phyloP scores from a whole-genome alignment of 2,113 vertebrate species.

The Argyrosomus japonicus region DNA sequence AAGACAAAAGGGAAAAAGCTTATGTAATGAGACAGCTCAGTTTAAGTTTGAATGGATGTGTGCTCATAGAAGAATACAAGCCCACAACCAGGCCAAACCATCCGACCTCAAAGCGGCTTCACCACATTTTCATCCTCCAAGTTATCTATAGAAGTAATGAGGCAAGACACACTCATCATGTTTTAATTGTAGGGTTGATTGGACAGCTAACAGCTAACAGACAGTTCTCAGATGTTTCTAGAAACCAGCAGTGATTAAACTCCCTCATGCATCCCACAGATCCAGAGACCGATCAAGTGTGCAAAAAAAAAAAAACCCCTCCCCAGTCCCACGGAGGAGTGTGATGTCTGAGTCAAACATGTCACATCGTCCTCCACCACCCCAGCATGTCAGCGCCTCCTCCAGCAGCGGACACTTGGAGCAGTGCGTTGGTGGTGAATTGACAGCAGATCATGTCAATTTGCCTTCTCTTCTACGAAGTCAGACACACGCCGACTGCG shows the following conservation, averaged over 20 bases:
- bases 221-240: not conserved
- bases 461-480: constrained; percentile 3
- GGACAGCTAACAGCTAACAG: not conserved
- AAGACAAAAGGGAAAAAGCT: not conserved
- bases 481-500: not conserved
- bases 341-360: constrained; percentile 38
- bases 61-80: not conserved
- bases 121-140: not conserved
- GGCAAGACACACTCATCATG: not conserved
- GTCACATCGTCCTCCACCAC: constrained; percentile 11
- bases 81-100: not conserved
- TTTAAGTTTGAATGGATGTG: not conserved
- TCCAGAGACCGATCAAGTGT: not conserved
- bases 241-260: constrained; percentile 18
- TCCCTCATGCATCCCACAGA: constrained; percentile 17
- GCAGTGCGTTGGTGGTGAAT: not conserved
- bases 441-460: not conserved
- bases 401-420: constrained; percentile 12
- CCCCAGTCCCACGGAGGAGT: constrained; percentile 8
- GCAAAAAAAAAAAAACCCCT: too few relatives aligned
- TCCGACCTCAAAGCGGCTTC: constrained; percentile 3
- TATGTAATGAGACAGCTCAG: not conserved
- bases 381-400: not conserved
- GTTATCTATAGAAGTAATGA: constrained; percentile 7
- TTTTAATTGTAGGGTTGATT: constrained; percentile 2